Conservation (phyloP, 2,113 vertebrate species). For the Rhagologus leucostigma region DNA sequence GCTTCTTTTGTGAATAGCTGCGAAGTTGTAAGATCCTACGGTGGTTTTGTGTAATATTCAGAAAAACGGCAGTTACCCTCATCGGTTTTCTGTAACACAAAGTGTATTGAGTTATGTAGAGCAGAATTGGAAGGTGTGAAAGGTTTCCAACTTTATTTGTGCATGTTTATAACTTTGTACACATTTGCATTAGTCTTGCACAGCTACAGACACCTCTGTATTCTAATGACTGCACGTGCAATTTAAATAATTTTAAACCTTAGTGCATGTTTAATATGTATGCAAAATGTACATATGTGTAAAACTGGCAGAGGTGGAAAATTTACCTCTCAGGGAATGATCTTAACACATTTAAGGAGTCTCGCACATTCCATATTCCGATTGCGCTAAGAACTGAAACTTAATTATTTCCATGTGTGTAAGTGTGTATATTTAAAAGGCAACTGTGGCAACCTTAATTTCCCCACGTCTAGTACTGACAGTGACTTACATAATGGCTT, state of each 20-base stretch:
- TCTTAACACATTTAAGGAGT: constrained; percentile 23
- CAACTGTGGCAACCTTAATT: not conserved
- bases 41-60: not conserved
- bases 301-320: constrained; percentile 59
- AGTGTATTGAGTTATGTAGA: not conserved
- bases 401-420: not conserved
- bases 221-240: constrained; percentile 48
- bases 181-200: constrained; percentile 54
- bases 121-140: not conserved
- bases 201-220: constrained; percentile 61
- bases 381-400: not conserved
- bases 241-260: constrained; percentile 42
- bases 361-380: constrained; percentile 17
- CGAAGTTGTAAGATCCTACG: not conserved
- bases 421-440: not conserved
- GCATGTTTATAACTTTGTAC: constrained; percentile 42
- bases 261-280: constrained; percentile 61
- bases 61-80: not conserved
- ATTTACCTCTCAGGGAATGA: constrained; percentile 51
- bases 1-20: constrained; percentile 2
- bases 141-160: constrained; percentile 30
- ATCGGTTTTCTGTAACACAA: not conserved
- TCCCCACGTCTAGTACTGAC: not conserved
- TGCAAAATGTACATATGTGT: constrained; percentile 59
- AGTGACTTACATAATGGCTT: not conserved